Evolutionary conservation across 2,888 invertebrate genomes (phyloP).

Genomic region (Volucella inanis): DNA sequence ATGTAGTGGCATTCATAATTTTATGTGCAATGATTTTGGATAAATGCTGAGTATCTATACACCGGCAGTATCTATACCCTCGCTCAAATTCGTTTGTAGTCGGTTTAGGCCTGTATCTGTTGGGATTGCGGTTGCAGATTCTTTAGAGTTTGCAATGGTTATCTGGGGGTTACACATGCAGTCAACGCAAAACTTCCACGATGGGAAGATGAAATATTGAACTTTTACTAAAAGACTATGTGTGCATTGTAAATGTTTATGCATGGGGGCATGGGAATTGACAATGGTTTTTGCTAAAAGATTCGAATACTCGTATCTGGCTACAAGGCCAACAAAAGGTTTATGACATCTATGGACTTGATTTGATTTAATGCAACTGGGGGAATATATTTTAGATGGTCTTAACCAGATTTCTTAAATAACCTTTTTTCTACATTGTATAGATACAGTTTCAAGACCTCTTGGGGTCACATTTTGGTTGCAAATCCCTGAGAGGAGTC

Average conservation of each 20-base stretch:
- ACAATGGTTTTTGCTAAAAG: conserved; percentile 44
- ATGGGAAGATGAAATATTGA: conserved; percentile 52
- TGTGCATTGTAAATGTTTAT: conserved; percentile 42
- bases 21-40: conserved; percentile 70
- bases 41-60: conserved; percentile 47
- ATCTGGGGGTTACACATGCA: conserved; percentile 15
- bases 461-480: too few species aligned
- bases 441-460: too few species aligned
- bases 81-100: background rate
- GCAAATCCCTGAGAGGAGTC: too few species aligned
- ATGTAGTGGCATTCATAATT: conserved; percentile 64
- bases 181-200: background rate
- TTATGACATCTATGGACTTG: conserved; percentile 47
- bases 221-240: conserved; percentile 1
- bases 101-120: background rate
- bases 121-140: conserved; percentile 17
- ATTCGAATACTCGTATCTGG: background rate
- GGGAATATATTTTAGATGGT: background rate
- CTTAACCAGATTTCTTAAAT: background rate
- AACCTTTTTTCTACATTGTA: background rate
- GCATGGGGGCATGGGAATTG: conserved; percentile 28
- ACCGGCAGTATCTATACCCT: background rate
- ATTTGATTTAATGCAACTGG: conserved; percentile 52
- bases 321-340: conserved; percentile 61
- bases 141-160: conserved; percentile 15